Evolutionary conservation across 1,140 invertebrate genomes (phyloP), one percentile per base, ranked within the genome.

Genomic region (Berghia stephanieae): DNA sequence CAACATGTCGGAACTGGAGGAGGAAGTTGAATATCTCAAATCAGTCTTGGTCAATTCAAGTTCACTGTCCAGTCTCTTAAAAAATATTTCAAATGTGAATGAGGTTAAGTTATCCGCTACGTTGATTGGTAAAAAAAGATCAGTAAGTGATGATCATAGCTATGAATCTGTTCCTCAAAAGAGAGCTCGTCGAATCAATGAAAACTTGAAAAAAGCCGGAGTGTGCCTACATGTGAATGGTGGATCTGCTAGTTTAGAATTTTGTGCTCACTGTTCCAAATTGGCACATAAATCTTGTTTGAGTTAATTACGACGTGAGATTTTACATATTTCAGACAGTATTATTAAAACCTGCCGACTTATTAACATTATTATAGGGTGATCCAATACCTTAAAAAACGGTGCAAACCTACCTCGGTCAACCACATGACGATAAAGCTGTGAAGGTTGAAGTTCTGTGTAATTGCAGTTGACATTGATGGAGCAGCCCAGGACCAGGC

Each of bases 191-290:
- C 16, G 27, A 24, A 27, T 68, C 31, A n/a, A 13, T 42, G 10
- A 68, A 18, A 70, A 67, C 13, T 24, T 13, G 0, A 34, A 6
- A 44, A 80, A 75, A 16, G 84, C 81, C 52, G 87, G 87, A 38
- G 81, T 88, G 18, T 88, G 87, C 76, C 79, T 88, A 16, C 87
- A 88, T 85, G 87, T 88, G n/a, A 80, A 83, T 42, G 78, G 83
- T 31, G 83, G 82, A 43, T 77, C 80, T 70, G 84, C 85, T 2
- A 86, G 84, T 16, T 71, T 88, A 2, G 87, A 88, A 77, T 86
- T 88, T 46, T 88, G 87, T 82, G 63, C 83, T 38, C 78, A 78
- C 52, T 81, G 80, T 82, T 72, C 78, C 16, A 77, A 70, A 46
- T 78, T 70, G 72, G 60, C 75, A 66, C 52, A 63, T 31, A 66